These are phyloP conservation scores for Pseudoips prasinana DNA, from an alignment of 2,888 invertebrate species.

Conservation along the genomic window DNA sequence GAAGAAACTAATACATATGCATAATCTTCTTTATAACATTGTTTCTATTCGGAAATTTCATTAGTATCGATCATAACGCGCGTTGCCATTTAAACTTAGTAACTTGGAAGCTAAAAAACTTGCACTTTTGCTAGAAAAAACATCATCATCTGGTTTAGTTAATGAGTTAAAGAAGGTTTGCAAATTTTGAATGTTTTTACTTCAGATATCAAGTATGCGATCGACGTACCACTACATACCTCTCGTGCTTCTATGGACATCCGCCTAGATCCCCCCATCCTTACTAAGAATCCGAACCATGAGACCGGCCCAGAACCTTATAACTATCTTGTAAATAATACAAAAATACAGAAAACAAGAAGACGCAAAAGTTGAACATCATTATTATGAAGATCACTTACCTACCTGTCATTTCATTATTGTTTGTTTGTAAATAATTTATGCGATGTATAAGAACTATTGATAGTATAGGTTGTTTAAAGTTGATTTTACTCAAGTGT, in stretches of 20 bases:
- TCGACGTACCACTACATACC: constrained; percentile 55
- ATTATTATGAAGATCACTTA: neutral
- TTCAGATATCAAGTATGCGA: constrained; percentile 45
- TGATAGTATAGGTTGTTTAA: constrained; percentile 21
- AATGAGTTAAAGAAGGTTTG: too few relatives aligned
- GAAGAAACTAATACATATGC: too few relatives aligned
- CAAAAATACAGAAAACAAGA: constrained; percentile 38
- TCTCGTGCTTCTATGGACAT: constrained; percentile 66
- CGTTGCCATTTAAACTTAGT: too few relatives aligned
- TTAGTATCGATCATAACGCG: too few relatives aligned
- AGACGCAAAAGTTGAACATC: constrained; percentile 32
- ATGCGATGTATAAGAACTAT: constrained; percentile 43
- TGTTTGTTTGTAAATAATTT: constrained; percentile 33
- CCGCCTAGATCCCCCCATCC: constrained; percentile 39
- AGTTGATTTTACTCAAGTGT: constrained; percentile 28
- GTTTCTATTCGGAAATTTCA: too few relatives aligned
- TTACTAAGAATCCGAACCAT: constrained; percentile 11
- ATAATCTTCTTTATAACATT: too few relatives aligned
- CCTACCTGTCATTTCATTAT: constrained; percentile 11
- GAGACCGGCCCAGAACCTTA: constrained; percentile 26
- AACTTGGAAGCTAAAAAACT: too few relatives aligned
- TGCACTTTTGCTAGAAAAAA: too few relatives aligned
- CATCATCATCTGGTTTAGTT: too few relatives aligned
- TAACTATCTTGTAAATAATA: constrained; percentile 53
- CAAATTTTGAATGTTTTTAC: constrained; percentile 28